These are phyloP conservation scores for Lamprologus speciosus DNA, from an alignment of 2,113 vertebrate species.

Conservation along the genomic window DNA sequence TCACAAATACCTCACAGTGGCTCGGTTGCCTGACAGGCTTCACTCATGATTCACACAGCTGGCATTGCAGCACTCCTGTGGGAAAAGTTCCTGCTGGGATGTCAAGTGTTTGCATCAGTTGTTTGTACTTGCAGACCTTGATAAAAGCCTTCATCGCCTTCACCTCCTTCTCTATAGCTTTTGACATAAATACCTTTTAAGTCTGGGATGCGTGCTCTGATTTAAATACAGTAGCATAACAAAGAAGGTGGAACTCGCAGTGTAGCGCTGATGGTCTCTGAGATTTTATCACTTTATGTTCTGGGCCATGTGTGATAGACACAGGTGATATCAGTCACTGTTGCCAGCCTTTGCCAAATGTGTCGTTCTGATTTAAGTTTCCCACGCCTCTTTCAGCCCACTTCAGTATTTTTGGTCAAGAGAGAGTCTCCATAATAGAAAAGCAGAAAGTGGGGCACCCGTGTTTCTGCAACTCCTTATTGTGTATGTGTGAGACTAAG, in stretches of 20 bases:
- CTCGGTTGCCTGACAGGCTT: conserved; percentile 7
- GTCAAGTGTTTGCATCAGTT: conserved; percentile 41
- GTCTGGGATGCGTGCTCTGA: not conserved
- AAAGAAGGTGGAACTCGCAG: not conserved
- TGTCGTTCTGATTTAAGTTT: not conserved
- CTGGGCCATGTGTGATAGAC: not conserved
- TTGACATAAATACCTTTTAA: not conserved
- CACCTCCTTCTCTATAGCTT: not conserved
- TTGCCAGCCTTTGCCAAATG: not conserved
- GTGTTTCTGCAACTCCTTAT: not conserved
- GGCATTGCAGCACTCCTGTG: not conserved
- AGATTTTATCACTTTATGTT: conserved; percentile 5
- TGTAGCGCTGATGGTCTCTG: not conserved
- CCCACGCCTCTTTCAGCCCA: not conserved
- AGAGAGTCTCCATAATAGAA: not conserved
- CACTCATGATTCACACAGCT: conserved; percentile 36
- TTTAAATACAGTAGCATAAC: not conserved
- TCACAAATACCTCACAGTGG: not conserved
- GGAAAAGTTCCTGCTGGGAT: conserved; percentile 15
- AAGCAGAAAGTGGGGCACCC: conserved; percentile 18
- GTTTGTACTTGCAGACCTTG: conserved; percentile 17
- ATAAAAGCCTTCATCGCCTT: not conserved
- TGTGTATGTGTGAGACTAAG: conserved; percentile 7
- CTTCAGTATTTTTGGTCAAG: not conserved
- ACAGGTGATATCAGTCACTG: not conserved